Conservation (phyloP, 2,888 invertebrate genomes). For the Scaptomyza reducta region DNA sequence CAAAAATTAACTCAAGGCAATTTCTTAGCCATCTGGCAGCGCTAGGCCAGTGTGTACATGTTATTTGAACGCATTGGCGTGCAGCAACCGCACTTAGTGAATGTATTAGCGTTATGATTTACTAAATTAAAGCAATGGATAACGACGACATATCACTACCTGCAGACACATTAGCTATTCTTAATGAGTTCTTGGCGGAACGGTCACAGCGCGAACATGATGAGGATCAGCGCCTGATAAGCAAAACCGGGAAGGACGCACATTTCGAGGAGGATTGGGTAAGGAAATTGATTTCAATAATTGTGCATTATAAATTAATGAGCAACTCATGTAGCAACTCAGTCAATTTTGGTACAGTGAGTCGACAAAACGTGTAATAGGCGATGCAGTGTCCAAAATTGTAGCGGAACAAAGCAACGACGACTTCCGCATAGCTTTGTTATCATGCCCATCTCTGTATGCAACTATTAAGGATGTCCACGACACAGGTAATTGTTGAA, state of each 20-base stretch:
- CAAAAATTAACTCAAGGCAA: neutral
- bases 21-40: neutral
- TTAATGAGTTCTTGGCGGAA: conserved; percentile 91
- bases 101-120: neutral
- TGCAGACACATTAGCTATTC: conserved; percentile 89
- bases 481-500: conserved; percentile 26
- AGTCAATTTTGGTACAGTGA: conserved; percentile 99
- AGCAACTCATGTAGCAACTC: conserved; percentile 89
- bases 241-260: conserved; percentile 84
- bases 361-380: conserved; percentile 89
- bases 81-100: conserved; percentile 4
- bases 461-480: conserved; percentile 86
- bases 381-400: conserved; percentile 87
- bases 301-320: neutral
- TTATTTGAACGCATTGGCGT: neutral
- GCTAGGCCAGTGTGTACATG: conserved; percentile 35
- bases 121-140: conserved; percentile 31
- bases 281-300: conserved; percentile 29
- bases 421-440: conserved; percentile 88
- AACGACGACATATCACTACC: conserved; percentile 88
- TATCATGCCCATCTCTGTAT: conserved; percentile 95
- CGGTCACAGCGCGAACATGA: conserved; percentile 87
- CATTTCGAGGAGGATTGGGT: conserved; percentile 94
- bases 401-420: conserved; percentile 77
- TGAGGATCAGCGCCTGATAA: conserved; percentile 82